A percentile compares a stretch with the other conserved stretches of the same genome.
These are phyloP conservation scores for Anguilla pacifica DNA, from an alignment of 2,797 vertebrate species.

Conservation along the genomic window DNA sequence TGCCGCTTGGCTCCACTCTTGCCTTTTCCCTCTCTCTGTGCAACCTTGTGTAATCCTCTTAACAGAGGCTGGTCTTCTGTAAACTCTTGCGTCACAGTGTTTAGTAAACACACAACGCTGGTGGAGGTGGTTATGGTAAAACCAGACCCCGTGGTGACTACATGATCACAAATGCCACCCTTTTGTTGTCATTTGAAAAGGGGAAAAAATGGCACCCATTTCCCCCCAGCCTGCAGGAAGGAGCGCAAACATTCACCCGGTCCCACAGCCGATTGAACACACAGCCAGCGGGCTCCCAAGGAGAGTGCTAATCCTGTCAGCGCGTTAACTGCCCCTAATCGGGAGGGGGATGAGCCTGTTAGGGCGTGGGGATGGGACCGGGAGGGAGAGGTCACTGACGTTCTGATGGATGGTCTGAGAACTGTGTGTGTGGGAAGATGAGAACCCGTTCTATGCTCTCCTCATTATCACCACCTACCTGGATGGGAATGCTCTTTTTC, in stretches of 20 bases:
- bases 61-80: neutral
- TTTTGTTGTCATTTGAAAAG: neutral
- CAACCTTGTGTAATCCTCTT: neutral
- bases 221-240: neutral
- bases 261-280: neutral
- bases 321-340: slow-evolving; percentile 7
- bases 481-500: neutral
- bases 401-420: neutral
- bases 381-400: slow-evolving; percentile 8
- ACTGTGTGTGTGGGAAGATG: neutral
- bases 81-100: neutral
- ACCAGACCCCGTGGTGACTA: neutral
- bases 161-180: neutral
- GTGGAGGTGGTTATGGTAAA: neutral
- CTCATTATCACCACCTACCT: neutral
- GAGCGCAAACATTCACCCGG: neutral
- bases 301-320: slow-evolving; percentile 25
- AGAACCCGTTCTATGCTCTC: neutral
- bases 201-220: neutral
- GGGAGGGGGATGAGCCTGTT: neutral
- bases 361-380: neutral
- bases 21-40: neutral
- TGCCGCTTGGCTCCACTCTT: neutral
- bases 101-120: neutral
- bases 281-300: neutral